Evolutionary conservation across 2,113 vertebrate species (phyloP), one percentile per base, ranked within the genome.

Genomic region (Gorsachius goisagi): DNA sequence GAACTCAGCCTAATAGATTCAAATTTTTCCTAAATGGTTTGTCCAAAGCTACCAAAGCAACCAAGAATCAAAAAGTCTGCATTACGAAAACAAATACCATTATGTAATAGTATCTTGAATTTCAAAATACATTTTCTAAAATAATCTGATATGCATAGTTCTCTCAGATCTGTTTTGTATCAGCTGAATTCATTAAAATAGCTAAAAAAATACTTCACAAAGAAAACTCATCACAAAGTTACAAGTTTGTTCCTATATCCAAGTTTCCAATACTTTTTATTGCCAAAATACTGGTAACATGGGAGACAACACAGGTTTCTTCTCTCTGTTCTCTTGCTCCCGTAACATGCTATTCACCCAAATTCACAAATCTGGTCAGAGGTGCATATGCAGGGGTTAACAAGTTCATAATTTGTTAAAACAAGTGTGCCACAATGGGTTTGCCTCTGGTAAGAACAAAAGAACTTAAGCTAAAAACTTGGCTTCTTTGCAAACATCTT

Each of bases 301-400:
- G 44, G 37, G 49, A 76, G 27, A 58, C 13, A 83, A 60, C 2
- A 3, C 3, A 62, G 9, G 33, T 33, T 82, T 85, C 21, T 82
- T 85, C 21, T 66, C 64, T 64, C 69, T 60, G 35, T 64, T 91
- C 44, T 15, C 27, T 79, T 77, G 10, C 24, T 81, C 56, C 76
- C n/a, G n/a, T 41, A 63, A 69, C 9, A 52, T 5, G 33, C 58
- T 52, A 20, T 18, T 27, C 67, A 80, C 37, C 33, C 39, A 58
- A 79, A 94, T 2, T 59, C 9, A 59, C 15, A 60, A 44, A 64
- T 55, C 62, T 33, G 13, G 21, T 76, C 39, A 37, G 11, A 62
- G 59, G 15, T 0, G 0, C 30, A 18, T 27, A 45, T 0, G 6
- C 39, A 68, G 23, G 33, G 4, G 11, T 83, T 83, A 94, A 71